phyloP scores from a whole-genome alignment of 2,888 invertebrate genomes.

The Habrosyne pyritoides region DNA sequence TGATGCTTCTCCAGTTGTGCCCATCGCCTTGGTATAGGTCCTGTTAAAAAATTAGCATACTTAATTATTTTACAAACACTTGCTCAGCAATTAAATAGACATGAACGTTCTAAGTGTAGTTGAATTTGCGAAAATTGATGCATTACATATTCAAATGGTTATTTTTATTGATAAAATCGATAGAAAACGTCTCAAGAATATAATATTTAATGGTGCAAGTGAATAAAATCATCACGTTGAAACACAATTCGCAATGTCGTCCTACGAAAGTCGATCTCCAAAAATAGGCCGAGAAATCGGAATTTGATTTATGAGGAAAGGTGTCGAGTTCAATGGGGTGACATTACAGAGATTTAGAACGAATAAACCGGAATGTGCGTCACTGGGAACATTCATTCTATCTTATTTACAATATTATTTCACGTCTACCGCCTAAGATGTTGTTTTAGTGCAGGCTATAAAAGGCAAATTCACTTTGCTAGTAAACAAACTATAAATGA shows the following conservation, averaged over 20 bases:
- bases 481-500: conserved; percentile 14
- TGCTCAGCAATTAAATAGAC: too few species aligned
- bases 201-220: not conserved
- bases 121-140: not conserved
- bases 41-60: conserved; percentile 67
- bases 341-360: conserved; percentile 26
- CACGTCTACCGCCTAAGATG: not conserved
- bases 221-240: conserved; percentile 16
- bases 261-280: conserved; percentile 21
- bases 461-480: conserved; percentile 1
- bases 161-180: not conserved
- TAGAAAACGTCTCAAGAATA: not conserved
- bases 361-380: conserved; percentile 24
- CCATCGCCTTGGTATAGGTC: conserved; percentile 92
- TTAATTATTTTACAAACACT: too few species aligned
- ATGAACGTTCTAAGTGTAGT: too few species aligned
- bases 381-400: conserved; percentile 7
- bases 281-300: conserved; percentile 37
- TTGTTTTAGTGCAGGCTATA: conserved; percentile 4
- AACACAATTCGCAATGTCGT: conserved; percentile 21
- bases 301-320: conserved; percentile 47
- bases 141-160: not conserved
- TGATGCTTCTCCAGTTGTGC: conserved; percentile 94
- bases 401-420: conserved; percentile 5
- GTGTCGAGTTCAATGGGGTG: conserved; percentile 35